Base-by-base conservation (phyloP, 2,113 vertebrate genomes). In the Hylia prasina region DNA sequence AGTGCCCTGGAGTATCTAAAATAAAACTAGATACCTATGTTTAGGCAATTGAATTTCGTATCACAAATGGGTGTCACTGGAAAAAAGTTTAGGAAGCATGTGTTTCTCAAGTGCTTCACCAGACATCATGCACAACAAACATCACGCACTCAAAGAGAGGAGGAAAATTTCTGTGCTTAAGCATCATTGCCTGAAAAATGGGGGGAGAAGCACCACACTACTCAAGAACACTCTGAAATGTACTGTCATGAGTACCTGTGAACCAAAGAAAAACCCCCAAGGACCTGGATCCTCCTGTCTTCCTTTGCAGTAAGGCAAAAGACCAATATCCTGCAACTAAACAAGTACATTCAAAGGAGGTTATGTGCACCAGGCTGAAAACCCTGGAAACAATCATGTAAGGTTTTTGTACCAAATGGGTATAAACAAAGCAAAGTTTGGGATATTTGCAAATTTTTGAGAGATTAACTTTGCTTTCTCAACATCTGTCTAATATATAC, bases 321-420 rank as follows among this genome's bases (percentile, higher is more conserved):
- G 12, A 66, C 24, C 30, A 87, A 87, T 3, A 20, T 22, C 8
- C 7, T 47, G 30, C 6, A 5, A 72, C 27, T 19, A 7, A 95
- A 70, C 15, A 35, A 57, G 27, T 4, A 13, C 9, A 23, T 3
- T 11, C 16, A 40, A 44, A 87, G 27, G 63, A 60, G 33, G n/a
- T 5, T 10, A 18, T 21, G 27, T 44, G 45, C 47, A 39, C 39
- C 3, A 4, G 66, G 58, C 33, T 35, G 50, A 39, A 69, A 51
- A 68, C 8, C 0, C 10, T 14, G 5, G 30, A 23, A 66, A 27
- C 25, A 69, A 70, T 11, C 28, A 35, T 0, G 1, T 16, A 35
- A 72, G 45, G 27, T 20, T 69, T 54, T 31, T 61, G 33, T 42
- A 80, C 13, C 10, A 16, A 28, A 87, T 13, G 20, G 30, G 19